Percentiles rank a stretch among this genome's conserved stretches.
Evolutionary conservation across 2,888 invertebrate genomes (phyloP).

Genomic region (Pemphredon lugubris): DNA sequence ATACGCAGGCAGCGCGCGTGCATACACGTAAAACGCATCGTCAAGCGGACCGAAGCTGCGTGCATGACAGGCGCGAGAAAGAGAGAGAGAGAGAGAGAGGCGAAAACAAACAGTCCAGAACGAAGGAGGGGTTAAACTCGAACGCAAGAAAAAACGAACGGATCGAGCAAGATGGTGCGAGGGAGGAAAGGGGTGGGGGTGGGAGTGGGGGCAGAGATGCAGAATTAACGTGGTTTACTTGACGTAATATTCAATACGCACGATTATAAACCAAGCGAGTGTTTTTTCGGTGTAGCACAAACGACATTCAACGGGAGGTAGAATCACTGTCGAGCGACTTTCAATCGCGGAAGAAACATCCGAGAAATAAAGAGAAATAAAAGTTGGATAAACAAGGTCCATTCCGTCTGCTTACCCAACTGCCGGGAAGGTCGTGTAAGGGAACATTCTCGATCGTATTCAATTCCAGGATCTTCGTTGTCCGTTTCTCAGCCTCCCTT

Average conservation of each 20-base stretch:
- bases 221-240: background rate
- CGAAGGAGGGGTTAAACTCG: constrained; percentile 16
- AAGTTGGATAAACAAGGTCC: constrained; percentile 1
- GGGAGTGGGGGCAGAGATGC: background rate
- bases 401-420: constrained; percentile 73
- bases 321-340: constrained; percentile 29
- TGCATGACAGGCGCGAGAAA: constrained; percentile 43
- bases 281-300: constrained; percentile 20
- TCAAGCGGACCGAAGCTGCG: constrained; percentile 35
- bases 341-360: constrained; percentile 5
- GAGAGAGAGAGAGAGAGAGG: constrained; percentile 34
- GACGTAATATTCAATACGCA: constrained; percentile 15
- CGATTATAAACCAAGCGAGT: constrained; percentile 24
- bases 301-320: constrained; percentile 2
- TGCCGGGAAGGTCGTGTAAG: constrained; percentile 79
- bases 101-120: constrained; percentile 51
- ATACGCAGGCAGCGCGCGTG: constrained; percentile 20
- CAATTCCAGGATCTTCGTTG: constrained; percentile 48
- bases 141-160: constrained; percentile 2
- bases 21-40: constrained; percentile 30
- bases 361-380: background rate
- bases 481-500: background rate
- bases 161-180: background rate
- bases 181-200: constrained; percentile 17
- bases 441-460: constrained; percentile 72